These are phyloP conservation scores for Crypturellus tataupa DNA, from an alignment of 2,797 vertebrate genomes.

Conservation along the genomic window DNA sequence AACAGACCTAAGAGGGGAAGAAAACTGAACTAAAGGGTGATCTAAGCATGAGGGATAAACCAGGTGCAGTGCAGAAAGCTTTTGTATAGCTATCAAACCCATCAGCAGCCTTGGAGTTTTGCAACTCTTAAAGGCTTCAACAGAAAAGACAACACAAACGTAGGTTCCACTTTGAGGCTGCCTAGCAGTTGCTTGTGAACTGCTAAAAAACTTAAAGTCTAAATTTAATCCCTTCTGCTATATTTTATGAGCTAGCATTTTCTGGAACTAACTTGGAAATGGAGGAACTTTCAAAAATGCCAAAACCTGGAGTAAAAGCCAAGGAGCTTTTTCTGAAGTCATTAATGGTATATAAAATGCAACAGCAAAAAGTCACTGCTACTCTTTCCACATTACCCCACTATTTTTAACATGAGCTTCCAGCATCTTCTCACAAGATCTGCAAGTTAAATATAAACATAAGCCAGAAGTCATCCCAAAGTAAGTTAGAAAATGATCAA, in stretches of 20 bases:
- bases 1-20: background rate
- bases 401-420: background rate
- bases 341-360: background rate
- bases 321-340: background rate
- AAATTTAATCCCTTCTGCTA: background rate
- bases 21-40: background rate
- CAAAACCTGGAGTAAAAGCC: background rate
- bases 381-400: background rate
- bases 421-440: background rate
- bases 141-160: background rate
- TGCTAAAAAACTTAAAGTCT: background rate
- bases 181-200: background rate
- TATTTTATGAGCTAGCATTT: background rate
- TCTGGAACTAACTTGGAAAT: background rate
- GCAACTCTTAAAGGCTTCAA: background rate
- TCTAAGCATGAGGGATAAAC: background rate
- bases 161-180: background rate
- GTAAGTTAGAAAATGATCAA: background rate
- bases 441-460: background rate
- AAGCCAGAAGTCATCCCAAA: background rate
- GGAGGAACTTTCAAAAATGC: background rate
- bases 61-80: background rate
- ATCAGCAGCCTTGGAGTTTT: background rate
- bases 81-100: background rate
- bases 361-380: background rate